These are phyloP conservation scores for Drosophila yakuba DNA, from an alignment of 1,140 invertebrate species.

Conservation along the genomic window DNA sequence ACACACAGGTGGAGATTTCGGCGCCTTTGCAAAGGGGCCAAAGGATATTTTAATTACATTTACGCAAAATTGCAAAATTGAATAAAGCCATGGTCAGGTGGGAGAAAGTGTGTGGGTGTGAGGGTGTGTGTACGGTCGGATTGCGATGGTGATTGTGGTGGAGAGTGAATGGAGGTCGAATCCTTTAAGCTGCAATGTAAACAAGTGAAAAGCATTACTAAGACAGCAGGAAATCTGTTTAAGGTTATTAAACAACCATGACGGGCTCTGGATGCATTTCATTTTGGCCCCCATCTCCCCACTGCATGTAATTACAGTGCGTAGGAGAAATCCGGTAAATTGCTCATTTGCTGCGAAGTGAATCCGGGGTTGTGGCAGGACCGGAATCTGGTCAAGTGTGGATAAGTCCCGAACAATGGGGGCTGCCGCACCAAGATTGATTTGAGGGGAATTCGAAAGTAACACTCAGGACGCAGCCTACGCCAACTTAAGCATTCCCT, in stretches of 20 bases:
- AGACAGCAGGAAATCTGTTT: conserved; percentile 57
- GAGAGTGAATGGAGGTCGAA: conserved; percentile 14
- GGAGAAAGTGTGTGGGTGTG: conserved; percentile 1
- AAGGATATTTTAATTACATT: conserved; percentile 82
- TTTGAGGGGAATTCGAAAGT: conserved; percentile 20
- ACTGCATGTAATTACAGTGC: conserved; percentile 26
- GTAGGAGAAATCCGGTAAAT: conserved; percentile 2
- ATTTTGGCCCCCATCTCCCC: background rate
- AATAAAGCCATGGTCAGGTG: conserved; percentile 53
- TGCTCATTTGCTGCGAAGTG: conserved; percentile 24
- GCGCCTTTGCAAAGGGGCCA: conserved; percentile 57
- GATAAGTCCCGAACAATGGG: conserved; percentile 32
- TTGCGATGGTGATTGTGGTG: conserved; percentile 14
- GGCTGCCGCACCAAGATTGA: conserved; percentile 7
- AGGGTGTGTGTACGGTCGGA: conserved; percentile 4
- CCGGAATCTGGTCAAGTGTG: conserved; percentile 30
- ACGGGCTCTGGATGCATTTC: conserved; percentile 20
- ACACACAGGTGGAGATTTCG: conserved; percentile 61
- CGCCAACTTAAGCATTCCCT: conserved; percentile 10
- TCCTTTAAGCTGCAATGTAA: conserved; percentile 73
- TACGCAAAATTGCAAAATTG: conserved; percentile 78
- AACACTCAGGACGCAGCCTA: conserved; percentile 5
- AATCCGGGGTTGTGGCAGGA: background rate
- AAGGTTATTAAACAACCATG: conserved; percentile 50
- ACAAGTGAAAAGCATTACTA: conserved; percentile 73